Evolutionary conservation across 1,140 invertebrate species (phyloP).

Genomic region (Drosophila ercepeae): DNA sequence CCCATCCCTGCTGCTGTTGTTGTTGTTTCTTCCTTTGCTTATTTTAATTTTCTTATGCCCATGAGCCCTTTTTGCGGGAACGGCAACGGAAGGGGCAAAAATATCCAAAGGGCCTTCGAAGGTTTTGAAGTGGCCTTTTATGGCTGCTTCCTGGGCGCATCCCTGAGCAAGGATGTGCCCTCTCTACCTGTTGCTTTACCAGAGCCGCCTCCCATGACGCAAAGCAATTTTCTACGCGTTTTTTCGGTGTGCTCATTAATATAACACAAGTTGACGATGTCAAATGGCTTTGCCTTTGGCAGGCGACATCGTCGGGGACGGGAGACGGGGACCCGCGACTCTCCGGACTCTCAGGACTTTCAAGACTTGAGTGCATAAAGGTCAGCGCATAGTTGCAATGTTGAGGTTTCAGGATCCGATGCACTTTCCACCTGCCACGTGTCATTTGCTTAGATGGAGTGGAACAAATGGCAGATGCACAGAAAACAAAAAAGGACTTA

Average conservation of each 20-base stretch:
- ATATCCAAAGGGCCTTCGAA: conserved; percentile 18
- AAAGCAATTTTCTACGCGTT: conserved; percentile 32
- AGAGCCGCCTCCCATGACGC: conserved; percentile 13
- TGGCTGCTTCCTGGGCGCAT: conserved; percentile 17
- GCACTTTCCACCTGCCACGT: conserved; percentile 37
- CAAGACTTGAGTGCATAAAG: conserved; percentile 16
- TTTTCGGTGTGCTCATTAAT: conserved; percentile 43
- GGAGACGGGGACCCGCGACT: conserved; percentile 2
- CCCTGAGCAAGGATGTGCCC: conserved; percentile 6
- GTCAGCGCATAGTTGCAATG: conserved; percentile 30
- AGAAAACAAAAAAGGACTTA: background rate
- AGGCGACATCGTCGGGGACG: conserved; percentile 18
- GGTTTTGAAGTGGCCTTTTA: conserved; percentile 16
- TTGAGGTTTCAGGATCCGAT: conserved; percentile 29
- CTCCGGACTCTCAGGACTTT: background rate
- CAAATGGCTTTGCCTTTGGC: conserved; percentile 30
- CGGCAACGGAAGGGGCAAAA: background rate
- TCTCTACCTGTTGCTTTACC: conserved; percentile 31
- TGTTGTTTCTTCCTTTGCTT: conserved; percentile 34
- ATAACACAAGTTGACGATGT: conserved; percentile 46
- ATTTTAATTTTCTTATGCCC: conserved; percentile 33
- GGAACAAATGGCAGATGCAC: conserved; percentile 10
- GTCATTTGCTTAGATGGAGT: conserved; percentile 8
- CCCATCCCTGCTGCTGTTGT: conserved; percentile 31
- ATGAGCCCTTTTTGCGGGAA: conserved; percentile 7